phyloP scores from a whole-genome alignment of 2,797 vertebrate genomes.

The Austrolebias charrua region DNA sequence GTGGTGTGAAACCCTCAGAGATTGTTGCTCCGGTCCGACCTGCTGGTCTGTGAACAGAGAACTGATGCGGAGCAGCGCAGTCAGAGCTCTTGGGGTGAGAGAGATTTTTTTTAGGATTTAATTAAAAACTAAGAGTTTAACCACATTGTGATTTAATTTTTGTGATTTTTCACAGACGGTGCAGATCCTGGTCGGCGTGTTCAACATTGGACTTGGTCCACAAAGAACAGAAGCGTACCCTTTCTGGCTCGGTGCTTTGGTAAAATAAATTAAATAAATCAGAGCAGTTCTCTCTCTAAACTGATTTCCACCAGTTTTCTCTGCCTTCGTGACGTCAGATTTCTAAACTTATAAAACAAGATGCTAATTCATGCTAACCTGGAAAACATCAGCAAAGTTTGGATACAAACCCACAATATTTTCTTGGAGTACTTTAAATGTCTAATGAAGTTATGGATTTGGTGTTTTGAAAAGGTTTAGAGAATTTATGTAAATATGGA shows the following conservation, averaged over 20 bases:
- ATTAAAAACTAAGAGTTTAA: too few species aligned
- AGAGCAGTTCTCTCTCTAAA: neutral
- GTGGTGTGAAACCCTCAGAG: neutral
- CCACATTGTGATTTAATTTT: neutral
- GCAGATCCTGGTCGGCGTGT: constrained; percentile 53
- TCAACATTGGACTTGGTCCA: constrained; percentile 48
- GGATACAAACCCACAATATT: too few species aligned
- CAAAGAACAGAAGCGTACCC: constrained; percentile 19
- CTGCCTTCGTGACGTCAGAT: too few species aligned
- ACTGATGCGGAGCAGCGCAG: neutral
- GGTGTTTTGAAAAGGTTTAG: too few species aligned
- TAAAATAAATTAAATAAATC: constrained; percentile 19
- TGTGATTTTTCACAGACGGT: constrained; percentile 26
- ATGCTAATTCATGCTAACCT: too few species aligned
- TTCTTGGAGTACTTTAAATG: too few species aligned
- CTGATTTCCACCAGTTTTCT: neutral
- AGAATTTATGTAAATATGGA: too few species aligned
- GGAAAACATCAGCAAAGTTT: too few species aligned
- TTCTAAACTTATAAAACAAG: too few species aligned
- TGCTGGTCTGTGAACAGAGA: neutral
- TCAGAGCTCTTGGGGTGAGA: constrained; percentile 48
- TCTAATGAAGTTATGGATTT: too few species aligned
- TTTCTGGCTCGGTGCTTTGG: constrained; percentile 60
- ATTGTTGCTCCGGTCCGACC: neutral
- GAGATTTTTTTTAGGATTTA: neutral